A percentile compares a stretch with the other conserved stretches of the same genome.
phyloP scores from a whole-genome alignment of 1,140 invertebrate species.

The Habropoda laboriosa region DNA sequence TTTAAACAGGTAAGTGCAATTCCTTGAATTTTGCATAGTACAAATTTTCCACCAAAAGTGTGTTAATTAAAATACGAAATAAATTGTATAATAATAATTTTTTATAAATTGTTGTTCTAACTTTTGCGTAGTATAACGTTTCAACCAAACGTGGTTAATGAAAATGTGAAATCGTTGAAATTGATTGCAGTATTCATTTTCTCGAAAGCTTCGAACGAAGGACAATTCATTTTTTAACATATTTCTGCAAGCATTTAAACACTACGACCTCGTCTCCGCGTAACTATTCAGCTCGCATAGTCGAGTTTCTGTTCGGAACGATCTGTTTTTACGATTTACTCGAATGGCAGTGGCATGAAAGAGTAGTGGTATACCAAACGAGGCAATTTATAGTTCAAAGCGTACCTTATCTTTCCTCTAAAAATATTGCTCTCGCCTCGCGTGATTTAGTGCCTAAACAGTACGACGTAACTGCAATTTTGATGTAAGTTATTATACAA shows the following conservation, averaged over 20 bases:
- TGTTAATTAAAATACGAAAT: too few relatives aligned
- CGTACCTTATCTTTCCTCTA: slow-evolving; percentile 53
- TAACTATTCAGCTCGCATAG: too few relatives aligned
- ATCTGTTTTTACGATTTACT: slow-evolving; percentile 58
- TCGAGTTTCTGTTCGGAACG: neutral
- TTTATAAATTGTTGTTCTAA: too few relatives aligned
- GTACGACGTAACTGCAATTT: slow-evolving; percentile 20
- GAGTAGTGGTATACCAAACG: slow-evolving; percentile 47
- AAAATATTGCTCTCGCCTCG: slow-evolving; percentile 44
- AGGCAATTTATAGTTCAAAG: slow-evolving; percentile 46
- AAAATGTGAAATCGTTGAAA: too few relatives aligned
- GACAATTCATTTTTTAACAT: too few relatives aligned
- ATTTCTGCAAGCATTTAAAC: too few relatives aligned
- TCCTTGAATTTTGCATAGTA: neutral
- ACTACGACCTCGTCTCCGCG: neutral
- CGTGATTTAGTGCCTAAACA: slow-evolving; percentile 41
- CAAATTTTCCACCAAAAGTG: too few relatives aligned
- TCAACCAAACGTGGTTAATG: too few relatives aligned
- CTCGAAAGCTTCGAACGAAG: too few relatives aligned
- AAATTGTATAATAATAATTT: too few relatives aligned
- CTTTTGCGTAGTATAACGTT: too few relatives aligned
- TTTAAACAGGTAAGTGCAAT: neutral
- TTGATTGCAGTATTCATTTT: too few relatives aligned
- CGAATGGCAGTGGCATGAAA: slow-evolving; percentile 20
- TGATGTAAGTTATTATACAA: slow-evolving; percentile 33